A percentile compares a stretch with the other conserved stretches of the same genome.
These are phyloP conservation scores for Catocala fraxini DNA, from an alignment of 2,888 invertebrate species.

Conservation along the genomic window DNA sequence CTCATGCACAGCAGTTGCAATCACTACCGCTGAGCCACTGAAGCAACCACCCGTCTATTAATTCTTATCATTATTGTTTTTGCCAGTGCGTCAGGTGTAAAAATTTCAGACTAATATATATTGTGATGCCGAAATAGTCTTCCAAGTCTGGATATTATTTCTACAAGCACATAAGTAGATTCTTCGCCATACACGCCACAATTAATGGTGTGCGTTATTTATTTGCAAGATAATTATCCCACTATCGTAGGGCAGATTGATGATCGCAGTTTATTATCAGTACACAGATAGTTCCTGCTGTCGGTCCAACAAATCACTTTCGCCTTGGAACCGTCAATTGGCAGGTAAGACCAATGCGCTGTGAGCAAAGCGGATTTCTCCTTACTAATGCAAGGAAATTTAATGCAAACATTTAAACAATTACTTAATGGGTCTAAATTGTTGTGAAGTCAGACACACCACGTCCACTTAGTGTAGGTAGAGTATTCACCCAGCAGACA, in stretches of 20 bases:
- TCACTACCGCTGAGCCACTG: too few species aligned
- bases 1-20: too few species aligned
- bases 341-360: not conserved
- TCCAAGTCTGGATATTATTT: too few species aligned
- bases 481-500: conserved; percentile 51
- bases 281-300: conserved; percentile 7
- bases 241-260: conserved; percentile 2
- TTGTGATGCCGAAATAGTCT: too few species aligned
- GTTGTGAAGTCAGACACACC: conserved; percentile 28
- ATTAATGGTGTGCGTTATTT: not conserved
- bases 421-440: conserved; percentile 29
- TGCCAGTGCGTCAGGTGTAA: too few species aligned
- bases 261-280: conserved; percentile 7
- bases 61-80: too few species aligned
- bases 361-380: not conserved
- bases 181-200: too few species aligned
- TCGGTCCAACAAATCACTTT: conserved; percentile 5
- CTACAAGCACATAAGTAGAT: too few species aligned
- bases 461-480: conserved; percentile 40
- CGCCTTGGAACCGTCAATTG: conserved; percentile 1
- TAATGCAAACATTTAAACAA: conserved; percentile 30
- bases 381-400: conserved; percentile 4
- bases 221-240: conserved; percentile 6
- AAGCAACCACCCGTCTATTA: too few species aligned
- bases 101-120: too few species aligned